Base-by-base conservation (phyloP, 2,113 vertebrate species). In the Ursus arctos region DNA sequence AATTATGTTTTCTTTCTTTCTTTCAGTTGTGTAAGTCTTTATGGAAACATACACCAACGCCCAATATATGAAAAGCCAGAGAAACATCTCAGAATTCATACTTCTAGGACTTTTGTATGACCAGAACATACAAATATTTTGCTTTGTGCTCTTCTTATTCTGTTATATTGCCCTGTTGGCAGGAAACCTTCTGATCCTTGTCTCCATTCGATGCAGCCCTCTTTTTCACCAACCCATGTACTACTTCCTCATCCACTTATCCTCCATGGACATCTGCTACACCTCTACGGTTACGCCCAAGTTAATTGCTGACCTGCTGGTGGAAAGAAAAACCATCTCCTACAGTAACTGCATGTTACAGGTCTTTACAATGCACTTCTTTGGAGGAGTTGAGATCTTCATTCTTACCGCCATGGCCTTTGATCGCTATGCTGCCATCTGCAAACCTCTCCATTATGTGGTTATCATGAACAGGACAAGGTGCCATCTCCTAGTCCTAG, bases 231-330 rank as follows among this genome's bases (percentile, higher is more conserved):
- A 96, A 15, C 81, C 43, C 12, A 63, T 94, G 87, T 91, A 72
- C n/a, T 96, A 91, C 72, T 94, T 94, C n/a, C 95, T 96, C 3
- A 65, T 0, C 6, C 43, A 96, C 6, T 71, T 91, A 21, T 80
- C 87, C 14, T 74, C 69, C 18, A n/a, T 86, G 47, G 63, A 94
- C 51, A 85, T 96, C 33, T 93, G 36, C 22, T 93, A 76, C 22
- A 83, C 94, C 2, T 95, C 82, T 9, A 71, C 3, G 15, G 33
- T 92, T 69, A 91, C 51, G 24, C 91, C 57, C 22, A 96, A 83
- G 26, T 40, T 94, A 28, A 86, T 86, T 43, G 43, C 47, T 1
- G 82, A 93, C 43, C 43, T 43, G 4, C 43, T 43, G 5, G 43
- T 43, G 43, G 43, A 43, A 43, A 43, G 57, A 21, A 43, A 43